Evolutionary conservation across 1,140 invertebrate genomes (phyloP), one percentile per base, ranked within the genome.

Genomic region (Agrilus planipennis): DNA sequence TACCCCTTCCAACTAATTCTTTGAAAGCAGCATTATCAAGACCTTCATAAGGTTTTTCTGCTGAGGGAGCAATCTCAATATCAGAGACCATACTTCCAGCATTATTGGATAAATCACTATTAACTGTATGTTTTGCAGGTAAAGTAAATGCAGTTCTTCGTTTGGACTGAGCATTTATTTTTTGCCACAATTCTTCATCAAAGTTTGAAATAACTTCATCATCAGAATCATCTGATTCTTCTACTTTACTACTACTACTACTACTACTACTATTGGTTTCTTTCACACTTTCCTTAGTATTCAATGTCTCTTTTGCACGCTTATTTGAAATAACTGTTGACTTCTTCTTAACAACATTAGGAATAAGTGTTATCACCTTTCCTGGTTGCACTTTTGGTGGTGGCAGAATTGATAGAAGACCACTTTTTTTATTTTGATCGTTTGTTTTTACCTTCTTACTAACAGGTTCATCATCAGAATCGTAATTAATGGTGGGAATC

Each of bases 11-110:
- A 12, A 58, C 48, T 27, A 55, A 39, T 30, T 58, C 52, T 40
- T 58, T 58, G 29, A 56, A 58, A 31, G 60, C 60, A 41, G 42
- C 38, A 49, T 62, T 62, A 42, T 59, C 56, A 16, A 62, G 42
- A 30, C 57, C 60, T 15, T 57, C 46, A 30, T 60, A 62, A 9
- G 55, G 58, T 42, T 59, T 52, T 17, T 41, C 46, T 16, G 55
- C 49, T 34, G 55, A 55, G n/a, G 60, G 60, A 20, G 58, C 58
- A 7, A 50, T 45, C n/a, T 54, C 43, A 43, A 56, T 49, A 17
- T 21, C 22, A n/a, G n/a, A n/a, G n/a, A n/a, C n/a, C n/a, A n/a
- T n/a, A n/a, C n/a, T n/a, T n/a, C n/a, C n/a, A n/a, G n/a, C n/a
- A n/a, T n/a, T n/a, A 44, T 38, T 7, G 52, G 57, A n/a, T n/a